These are phyloP conservation scores for Ennomos fuscantarius DNA, from an alignment of 2,888 invertebrate genomes.

Conservation along the genomic window DNA sequence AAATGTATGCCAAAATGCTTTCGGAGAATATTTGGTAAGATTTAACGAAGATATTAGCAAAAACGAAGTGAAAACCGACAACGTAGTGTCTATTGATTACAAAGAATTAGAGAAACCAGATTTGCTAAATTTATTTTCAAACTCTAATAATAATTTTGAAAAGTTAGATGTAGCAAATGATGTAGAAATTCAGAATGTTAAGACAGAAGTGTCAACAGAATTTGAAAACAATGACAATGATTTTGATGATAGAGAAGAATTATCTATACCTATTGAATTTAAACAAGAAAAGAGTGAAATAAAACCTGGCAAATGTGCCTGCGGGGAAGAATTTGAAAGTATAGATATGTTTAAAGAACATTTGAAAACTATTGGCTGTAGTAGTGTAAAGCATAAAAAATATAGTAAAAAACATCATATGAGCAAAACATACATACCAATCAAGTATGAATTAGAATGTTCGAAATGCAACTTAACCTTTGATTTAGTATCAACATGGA, in stretches of 20 bases:
- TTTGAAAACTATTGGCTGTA: conserved; percentile 42
- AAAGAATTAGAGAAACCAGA: conserved; percentile 25
- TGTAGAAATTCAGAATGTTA: conserved; percentile 12
- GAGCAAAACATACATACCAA: conserved; percentile 23
- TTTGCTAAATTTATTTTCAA: conserved; percentile 8
- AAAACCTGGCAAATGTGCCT: conserved; percentile 40
- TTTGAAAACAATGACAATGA: conserved; percentile 35
- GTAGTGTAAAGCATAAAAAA: conserved; percentile 29
- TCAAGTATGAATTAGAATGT: conserved; percentile 39
- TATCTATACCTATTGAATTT: conserved; percentile 23
- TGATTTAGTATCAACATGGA: conserved; percentile 41
- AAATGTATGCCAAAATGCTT: conserved; percentile 44
- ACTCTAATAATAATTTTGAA: conserved; percentile 13
- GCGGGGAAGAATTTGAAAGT: conserved; percentile 29
- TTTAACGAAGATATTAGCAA: conserved; percentile 18
- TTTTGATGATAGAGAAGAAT: conserved; percentile 36
- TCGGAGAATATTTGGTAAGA: conserved; percentile 28
- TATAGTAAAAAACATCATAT: conserved; percentile 33
- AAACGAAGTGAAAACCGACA: conserved; percentile 9
- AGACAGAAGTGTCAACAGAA: conserved; percentile 15
- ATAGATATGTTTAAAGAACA: conserved; percentile 43
- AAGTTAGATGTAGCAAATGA: conserved; percentile 5
- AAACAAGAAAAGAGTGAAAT: conserved; percentile 29
- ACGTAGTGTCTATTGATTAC: neutral
- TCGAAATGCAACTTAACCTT: conserved; percentile 45